Percentiles rank a stretch among this genome's conserved stretches.
Conservation (phyloP, 1,140 invertebrate genomes). For the Calephelis nemesis region DNA sequence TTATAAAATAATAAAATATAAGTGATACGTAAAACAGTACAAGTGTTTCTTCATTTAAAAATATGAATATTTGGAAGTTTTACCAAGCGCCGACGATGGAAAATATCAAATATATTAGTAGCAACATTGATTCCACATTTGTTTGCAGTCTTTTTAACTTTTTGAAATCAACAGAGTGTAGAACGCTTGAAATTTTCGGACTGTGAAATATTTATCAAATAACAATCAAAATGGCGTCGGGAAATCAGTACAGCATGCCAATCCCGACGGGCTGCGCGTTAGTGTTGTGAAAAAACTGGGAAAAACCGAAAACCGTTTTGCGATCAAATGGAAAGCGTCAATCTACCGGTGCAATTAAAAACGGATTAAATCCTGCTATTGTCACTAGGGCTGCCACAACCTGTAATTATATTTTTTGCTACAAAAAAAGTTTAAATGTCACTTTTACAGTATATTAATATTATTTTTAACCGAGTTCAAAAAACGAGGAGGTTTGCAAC, state of each 20-base stretch:
- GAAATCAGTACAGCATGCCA: conserved; percentile 9
- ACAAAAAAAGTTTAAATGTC: no score
- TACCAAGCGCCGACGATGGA: no score
- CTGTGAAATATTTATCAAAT: conserved; percentile 16
- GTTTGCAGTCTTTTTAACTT: not conserved
- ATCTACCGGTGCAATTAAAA: conserved; percentile 7
- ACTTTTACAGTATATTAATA: no score
- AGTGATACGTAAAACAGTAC: no score
- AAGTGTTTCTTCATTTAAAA: no score
- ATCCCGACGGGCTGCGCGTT: not conserved
- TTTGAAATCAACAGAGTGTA: not conserved
- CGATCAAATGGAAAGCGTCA: conserved; percentile 5
- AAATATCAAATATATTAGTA: no score
- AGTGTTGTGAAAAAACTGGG: not conserved
- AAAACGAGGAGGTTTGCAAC: no score
- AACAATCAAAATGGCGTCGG: conserved; percentile 11
- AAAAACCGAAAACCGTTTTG: conserved; percentile 3
- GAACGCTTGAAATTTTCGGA: not conserved
- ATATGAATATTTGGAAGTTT: no score
- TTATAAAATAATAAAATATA: no score
- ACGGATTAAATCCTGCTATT: not conserved
- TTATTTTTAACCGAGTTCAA: no score
- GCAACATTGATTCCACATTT: no score
- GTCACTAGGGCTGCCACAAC: not conserved
- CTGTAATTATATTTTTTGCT: no score